Evolutionary conservation across 2,797 vertebrate genomes (phyloP), one percentile per base, ranked within the genome.

Genomic region (Periparus ater): DNA sequence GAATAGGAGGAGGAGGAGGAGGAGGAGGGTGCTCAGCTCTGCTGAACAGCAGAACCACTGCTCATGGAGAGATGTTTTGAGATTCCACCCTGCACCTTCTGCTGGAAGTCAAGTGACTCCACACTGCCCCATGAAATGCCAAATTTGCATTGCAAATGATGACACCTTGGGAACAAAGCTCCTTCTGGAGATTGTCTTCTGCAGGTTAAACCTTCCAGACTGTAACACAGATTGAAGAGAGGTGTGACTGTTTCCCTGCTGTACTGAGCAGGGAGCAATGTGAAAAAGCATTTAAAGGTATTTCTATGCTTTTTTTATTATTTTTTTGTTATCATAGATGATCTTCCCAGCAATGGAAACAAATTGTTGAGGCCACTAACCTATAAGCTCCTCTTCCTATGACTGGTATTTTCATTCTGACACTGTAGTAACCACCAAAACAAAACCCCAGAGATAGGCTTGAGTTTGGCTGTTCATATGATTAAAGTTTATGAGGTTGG

Each of bases 161-260:
- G 93, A 92, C 81, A 79, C 89, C 91, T 88, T 85, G 91, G 89
- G 92, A 95, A 89, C 70, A 62, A 88, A 75, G 55, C 85, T 88
- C 72, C 34, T 42, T 51, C 84, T 85, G 82, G 82, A 96, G 92
- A 95, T 93, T 89, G 95, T 93, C 93, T 96, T 96, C 89, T 93
- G 92, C 70, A 94, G 96, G 95, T 95, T 96, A 95, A 95, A 63
- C 54, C 91, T 86, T 21, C 85, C 95, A 96, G 95, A 86, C 93
- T 94, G 65, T 47, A 89, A 44, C 29, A 2, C 4, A 93, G 72
- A 95, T 94, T 95, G 93, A 95, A 97, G 93, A 7, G 36, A 97
- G 89, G 91, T 92, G 89, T 94, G 95, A 91, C 92, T 92, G 65
- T 88, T 95, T 94, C 89, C 55, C 73, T 88, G 6, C 66, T 84